Evolutionary conservation across 2,797 vertebrate genomes (phyloP).

Genomic region (Phoebastria nigripes): DNA sequence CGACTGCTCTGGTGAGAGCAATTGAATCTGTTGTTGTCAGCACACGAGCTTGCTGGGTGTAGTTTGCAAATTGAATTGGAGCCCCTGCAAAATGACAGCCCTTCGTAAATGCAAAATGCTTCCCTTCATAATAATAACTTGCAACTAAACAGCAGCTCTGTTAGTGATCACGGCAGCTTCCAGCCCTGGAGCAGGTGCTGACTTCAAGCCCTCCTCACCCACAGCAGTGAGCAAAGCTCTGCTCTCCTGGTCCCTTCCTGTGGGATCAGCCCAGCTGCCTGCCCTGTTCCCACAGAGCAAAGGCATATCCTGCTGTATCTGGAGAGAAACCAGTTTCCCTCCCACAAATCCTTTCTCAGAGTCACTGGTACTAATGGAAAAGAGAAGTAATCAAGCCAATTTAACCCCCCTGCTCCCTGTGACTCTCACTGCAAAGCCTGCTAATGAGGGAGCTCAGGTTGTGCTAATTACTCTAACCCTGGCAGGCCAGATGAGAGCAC

Average conservation of each 20-base stretch:
- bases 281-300: neutral
- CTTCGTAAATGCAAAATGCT: neutral
- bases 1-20: accelerated
- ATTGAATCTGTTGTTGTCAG: neutral
- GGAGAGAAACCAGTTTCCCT: neutral
- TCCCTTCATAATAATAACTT: neutral
- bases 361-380: neutral
- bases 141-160: neutral
- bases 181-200: neutral
- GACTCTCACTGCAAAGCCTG: neutral
- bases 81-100: neutral
- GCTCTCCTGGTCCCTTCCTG: neutral
- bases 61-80: neutral
- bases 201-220: neutral
- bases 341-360: neutral
- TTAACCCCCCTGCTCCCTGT: slow-evolving; percentile 11
- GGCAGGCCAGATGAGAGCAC: neutral
- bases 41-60: accelerated
- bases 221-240: accelerated
- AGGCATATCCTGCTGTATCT: neutral
- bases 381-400: neutral
- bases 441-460: slow-evolving; percentile 42
- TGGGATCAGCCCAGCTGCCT: accelerated
- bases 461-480: slow-evolving; percentile 36
- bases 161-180: neutral